phyloP scores from a whole-genome alignment of 1,140 invertebrate genomes.

The Teleopsis dalmanni region DNA sequence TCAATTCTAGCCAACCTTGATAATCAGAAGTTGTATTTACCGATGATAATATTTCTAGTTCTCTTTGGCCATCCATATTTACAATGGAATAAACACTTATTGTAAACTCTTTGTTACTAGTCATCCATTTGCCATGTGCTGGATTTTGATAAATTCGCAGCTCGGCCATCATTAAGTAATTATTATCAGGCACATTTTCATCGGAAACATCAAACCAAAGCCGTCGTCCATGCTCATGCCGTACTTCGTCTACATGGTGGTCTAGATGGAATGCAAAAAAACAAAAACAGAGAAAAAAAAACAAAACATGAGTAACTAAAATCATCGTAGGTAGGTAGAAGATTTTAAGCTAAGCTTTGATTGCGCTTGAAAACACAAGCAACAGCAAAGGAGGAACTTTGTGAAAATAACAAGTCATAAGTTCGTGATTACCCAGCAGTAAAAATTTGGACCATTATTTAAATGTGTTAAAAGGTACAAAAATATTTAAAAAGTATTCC shows the following conservation, averaged over 20 bases:
- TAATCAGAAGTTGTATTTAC: slow-evolving; percentile 52
- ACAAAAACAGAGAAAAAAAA: slow-evolving; percentile 1
- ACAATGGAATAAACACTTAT: slow-evolving; percentile 46
- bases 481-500: too few relatives aligned
- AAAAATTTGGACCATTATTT: too few relatives aligned
- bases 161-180: slow-evolving; percentile 76
- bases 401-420: too few relatives aligned
- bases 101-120: slow-evolving; percentile 31
- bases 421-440: too few relatives aligned
- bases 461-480: too few relatives aligned
- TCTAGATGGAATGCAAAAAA: slow-evolving; percentile 41
- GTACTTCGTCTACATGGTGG: slow-evolving; percentile 60
- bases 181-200: slow-evolving; percentile 65
- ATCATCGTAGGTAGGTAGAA: too few relatives aligned
- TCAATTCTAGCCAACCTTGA: slow-evolving; percentile 68
- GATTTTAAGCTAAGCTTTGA: too few relatives aligned
- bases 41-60: slow-evolving; percentile 35
- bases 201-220: slow-evolving; percentile 89
- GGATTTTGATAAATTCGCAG: slow-evolving; percentile 69
- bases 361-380: neutral
- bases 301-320: neutral
- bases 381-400: too few relatives aligned
- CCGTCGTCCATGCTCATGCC: slow-evolving; percentile 75
- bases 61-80: slow-evolving; percentile 47
- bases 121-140: slow-evolving; percentile 38